phyloP scores from a whole-genome alignment of 2,888 invertebrate genomes.

The Tetropium fuscum region DNA sequence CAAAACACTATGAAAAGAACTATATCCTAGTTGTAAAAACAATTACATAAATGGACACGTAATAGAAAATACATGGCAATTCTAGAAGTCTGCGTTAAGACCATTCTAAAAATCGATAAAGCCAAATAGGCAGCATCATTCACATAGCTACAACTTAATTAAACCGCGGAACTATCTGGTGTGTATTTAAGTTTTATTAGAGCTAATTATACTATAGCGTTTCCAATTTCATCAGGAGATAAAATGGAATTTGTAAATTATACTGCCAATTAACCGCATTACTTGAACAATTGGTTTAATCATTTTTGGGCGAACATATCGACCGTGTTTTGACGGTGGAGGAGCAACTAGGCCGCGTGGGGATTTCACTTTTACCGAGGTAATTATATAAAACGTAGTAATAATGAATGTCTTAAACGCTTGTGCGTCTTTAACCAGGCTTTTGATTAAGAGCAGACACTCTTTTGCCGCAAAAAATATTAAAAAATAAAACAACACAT shows the following conservation, averaged over 20 bases:
- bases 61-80: constrained; percentile 7
- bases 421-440: too few species aligned
- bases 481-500: too few species aligned
- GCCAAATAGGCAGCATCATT: constrained; percentile 58
- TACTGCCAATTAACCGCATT: constrained; percentile 47
- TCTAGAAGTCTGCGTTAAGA: constrained; percentile 24
- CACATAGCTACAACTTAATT: constrained; percentile 62
- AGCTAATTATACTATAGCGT: constrained; percentile 62
- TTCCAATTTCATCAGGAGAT: constrained; percentile 60
- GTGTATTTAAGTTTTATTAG: constrained; percentile 61
- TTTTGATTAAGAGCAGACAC: too few species aligned
- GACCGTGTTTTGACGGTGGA: too few species aligned
- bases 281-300: constrained; percentile 17
- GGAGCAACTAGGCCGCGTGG: too few species aligned
- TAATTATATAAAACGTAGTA: too few species aligned
- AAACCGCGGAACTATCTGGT: constrained; percentile 57
- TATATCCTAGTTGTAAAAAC: too few species aligned
- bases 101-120: constrained; percentile 57
- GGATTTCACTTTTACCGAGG: too few species aligned
- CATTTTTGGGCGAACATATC: constrained; percentile 13
- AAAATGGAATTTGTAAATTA: constrained; percentile 56
- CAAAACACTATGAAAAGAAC: too few species aligned
- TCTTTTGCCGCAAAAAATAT: too few species aligned
- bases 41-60: constrained; percentile 2
- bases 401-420: too few species aligned